Base-by-base conservation (phyloP, 2,888 invertebrate genomes). In the Melanophora roralis region DNA sequence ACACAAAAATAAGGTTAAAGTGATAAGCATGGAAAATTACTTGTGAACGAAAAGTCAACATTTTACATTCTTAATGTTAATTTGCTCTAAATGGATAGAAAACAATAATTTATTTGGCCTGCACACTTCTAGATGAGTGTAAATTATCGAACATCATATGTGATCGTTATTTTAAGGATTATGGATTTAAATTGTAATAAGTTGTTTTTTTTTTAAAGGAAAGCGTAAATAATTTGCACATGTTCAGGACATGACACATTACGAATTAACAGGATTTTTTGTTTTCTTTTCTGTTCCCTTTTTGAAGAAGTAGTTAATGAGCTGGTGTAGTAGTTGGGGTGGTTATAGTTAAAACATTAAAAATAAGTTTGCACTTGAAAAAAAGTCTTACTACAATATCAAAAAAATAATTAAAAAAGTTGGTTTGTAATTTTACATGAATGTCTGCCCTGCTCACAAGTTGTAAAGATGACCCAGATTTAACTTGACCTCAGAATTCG, bases 1-100 rank as follows among this genome's bases (percentile, higher is more conserved):
- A 43, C n/a, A n/a, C n/a, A n/a, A n/a, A 27, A 47, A 57, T 34
- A 16, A 32, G 12, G 34, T 14, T 32, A 74, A 75, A 78, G 59
- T 83, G 84, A 85, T 83, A 81, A 83, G 80, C 85, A 76, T 85
- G 72, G 64, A 82, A 82, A 85, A 85, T 85, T 83, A 72, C n/a
- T n/a, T 12, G 55, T 72, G 43, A 45, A 21, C 64, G 47, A 47
- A 55, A 53, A 14, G n/a, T n/a, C n/a, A 27, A 19, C 19, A 27
- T 68, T 62, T 59, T n/a, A 34, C 2, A 1, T n/a, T 45, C 7
- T 77, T 71, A 57, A 45, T 60, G 23, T 38, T 69, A n/a, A 36
- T 27, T 62, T n/a, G 21, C 2, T 40, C 2, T 53, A 45, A n/a
- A 27, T 49, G 47, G 11, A 14, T 27, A 12, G 3, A 12, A 9